Percentiles rank a stretch among this genome's conserved stretches.
These are phyloP conservation scores for Drosophila auraria DNA, from an alignment of 1,140 invertebrate genomes.

Conservation along the genomic window DNA sequence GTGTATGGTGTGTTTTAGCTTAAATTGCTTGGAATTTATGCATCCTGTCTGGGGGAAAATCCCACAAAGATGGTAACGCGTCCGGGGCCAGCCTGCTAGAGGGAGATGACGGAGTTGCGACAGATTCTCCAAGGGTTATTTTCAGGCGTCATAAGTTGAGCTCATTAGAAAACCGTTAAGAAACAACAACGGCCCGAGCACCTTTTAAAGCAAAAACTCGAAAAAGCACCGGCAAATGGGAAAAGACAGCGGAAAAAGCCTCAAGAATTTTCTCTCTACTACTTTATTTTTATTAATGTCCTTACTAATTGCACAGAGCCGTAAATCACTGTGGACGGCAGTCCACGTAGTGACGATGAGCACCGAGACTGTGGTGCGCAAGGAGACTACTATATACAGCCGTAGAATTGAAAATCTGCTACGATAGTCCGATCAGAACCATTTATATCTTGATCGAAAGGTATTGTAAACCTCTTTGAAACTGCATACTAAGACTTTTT, in stretches of 20 bases:
- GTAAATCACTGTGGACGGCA: no score
- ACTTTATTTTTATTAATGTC: conserved; percentile 25
- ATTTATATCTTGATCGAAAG: no score
- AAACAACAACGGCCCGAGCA: neutral
- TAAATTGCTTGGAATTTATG: conserved; percentile 55
- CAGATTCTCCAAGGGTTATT: conserved; percentile 33
- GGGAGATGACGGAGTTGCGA: conserved; percentile 6
- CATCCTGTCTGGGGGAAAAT: conserved; percentile 33
- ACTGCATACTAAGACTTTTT: no score
- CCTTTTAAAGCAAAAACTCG: conserved; percentile 15
- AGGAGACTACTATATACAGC: no score
- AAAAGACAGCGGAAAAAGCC: conserved; percentile 2
- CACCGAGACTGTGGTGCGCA: no score
- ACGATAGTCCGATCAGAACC: no score
- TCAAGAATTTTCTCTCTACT: neutral
- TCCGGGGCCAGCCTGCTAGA: neutral
- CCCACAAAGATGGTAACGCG: neutral
- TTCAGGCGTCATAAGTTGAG: conserved; percentile 42
- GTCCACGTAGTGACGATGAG: no score
- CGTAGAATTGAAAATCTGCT: no score
- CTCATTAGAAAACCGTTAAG: conserved; percentile 49
- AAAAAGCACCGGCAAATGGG: conserved; percentile 4
- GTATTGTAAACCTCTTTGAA: no score
- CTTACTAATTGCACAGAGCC: conserved; percentile 30
- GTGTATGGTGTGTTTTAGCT: conserved; percentile 27